Conservation (phyloP, 2,113 vertebrate species). For the Vireo altiloquus region DNA sequence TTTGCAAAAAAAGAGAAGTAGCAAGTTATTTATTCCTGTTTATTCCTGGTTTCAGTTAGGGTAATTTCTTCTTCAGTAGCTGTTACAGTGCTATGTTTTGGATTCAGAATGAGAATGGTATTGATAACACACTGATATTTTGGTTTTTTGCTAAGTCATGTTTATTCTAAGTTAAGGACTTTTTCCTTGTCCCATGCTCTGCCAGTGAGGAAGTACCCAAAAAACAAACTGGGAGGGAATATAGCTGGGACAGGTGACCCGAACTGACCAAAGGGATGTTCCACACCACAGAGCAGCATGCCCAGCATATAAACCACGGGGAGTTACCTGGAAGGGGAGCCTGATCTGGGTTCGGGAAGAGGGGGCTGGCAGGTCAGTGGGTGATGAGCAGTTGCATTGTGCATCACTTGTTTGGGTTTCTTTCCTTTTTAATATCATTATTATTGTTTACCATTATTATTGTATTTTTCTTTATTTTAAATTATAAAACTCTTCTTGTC, state of each 20-base stretch:
- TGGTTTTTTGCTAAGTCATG: fast-evolving
- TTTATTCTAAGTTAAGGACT: not conserved
- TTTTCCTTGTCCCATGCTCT: not conserved
- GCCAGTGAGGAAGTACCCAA: not conserved
- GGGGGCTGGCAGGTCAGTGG: not conserved
- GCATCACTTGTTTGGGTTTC: not conserved
- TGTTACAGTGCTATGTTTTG: not conserved
- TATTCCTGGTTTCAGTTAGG: not conserved
- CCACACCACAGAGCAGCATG: not conserved
- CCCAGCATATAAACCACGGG: not conserved
- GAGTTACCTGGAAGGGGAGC: not conserved
- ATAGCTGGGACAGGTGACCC: not conserved
- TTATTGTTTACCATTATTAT: not conserved
- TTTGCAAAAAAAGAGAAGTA: not conserved
- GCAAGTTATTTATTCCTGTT: not conserved
- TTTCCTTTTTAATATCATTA: not conserved
- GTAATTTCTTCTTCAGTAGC: not conserved
- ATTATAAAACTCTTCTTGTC: not conserved
- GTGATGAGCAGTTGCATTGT: not conserved
- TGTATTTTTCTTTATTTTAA: not conserved
- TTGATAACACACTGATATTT: not conserved
- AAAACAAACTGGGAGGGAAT: not conserved
- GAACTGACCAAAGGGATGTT: not conserved
- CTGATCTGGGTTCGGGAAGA: not conserved
- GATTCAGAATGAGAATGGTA: not conserved